These are phyloP conservation scores for Hirtodrosophila duncani DNA, from an alignment of 2,888 invertebrate species.

Conservation along the genomic window DNA sequence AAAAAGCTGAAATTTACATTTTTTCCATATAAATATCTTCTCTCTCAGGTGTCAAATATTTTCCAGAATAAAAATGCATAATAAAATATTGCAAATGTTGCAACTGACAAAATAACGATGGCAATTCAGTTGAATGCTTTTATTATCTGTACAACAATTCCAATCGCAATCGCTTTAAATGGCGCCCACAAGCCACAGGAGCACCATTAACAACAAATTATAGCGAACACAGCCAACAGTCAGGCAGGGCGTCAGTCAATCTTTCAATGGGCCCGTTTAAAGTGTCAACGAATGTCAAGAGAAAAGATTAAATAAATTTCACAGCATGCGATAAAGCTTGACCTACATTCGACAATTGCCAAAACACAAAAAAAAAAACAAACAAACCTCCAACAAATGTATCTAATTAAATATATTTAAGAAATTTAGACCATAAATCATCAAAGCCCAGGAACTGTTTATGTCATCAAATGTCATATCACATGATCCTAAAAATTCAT, in stretches of 20 bases:
- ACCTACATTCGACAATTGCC: conserved; percentile 39
- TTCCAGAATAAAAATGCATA: conserved; percentile 1
- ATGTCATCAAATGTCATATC: not conserved
- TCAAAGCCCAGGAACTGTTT: too few relatives aligned
- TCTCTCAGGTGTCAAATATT: conserved; percentile 17
- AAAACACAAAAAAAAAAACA: not conserved
- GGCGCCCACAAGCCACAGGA: too few relatives aligned
- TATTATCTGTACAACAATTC: not conserved
- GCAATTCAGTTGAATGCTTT: not conserved
- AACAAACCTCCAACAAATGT: not conserved
- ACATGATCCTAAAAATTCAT: not conserved
- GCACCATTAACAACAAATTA: conserved; percentile 3
- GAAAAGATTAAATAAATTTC: conserved; percentile 24
- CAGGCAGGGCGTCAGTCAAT: conserved; percentile 22
- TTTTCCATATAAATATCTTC: conserved; percentile 26
- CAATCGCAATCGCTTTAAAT: conserved; percentile 8
- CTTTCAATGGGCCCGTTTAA: conserved; percentile 22
- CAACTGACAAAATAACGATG: conserved; percentile 5
- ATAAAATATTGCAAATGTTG: conserved; percentile 2
- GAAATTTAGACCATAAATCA: conserved; percentile 11
- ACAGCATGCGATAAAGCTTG: conserved; percentile 22
- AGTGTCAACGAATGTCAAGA: conserved; percentile 31
- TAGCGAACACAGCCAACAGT: conserved; percentile 16
- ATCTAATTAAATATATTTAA: not conserved
- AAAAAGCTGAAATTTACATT: too few relatives aligned